Conservation (phyloP, 2,888 invertebrate genomes). For the Odontomyia ornata region DNA sequence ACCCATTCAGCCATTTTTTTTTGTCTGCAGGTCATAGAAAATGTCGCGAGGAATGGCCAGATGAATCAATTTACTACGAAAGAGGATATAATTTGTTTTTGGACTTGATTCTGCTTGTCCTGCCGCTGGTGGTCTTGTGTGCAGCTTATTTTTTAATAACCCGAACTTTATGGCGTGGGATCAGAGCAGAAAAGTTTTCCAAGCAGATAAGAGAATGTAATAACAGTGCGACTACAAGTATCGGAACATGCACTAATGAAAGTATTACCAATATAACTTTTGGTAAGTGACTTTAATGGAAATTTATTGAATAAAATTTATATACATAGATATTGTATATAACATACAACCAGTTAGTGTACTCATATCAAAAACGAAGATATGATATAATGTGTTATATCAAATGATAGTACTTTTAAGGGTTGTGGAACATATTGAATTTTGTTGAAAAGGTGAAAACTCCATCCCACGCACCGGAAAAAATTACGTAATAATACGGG, state of each 20-base stretch:
- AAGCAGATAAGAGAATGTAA: background rate
- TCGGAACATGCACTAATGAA: background rate
- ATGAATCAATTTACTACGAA: constrained; percentile 70
- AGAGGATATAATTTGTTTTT: constrained; percentile 71
- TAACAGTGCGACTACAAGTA: background rate
- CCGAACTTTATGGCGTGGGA: constrained; percentile 60
- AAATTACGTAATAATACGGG: too few relatives aligned
- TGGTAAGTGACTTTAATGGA: constrained; percentile 6
- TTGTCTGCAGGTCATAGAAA: constrained; percentile 68
- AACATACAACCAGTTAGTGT: too few relatives aligned
- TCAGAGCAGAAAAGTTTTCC: constrained; percentile 58
- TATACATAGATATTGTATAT: too few relatives aligned
- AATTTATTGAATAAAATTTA: too few relatives aligned
- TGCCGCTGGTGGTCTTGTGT: constrained; percentile 73
- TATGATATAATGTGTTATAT: too few relatives aligned
- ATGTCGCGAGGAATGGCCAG: constrained; percentile 71
- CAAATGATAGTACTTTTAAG: too few relatives aligned
- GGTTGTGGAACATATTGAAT: too few relatives aligned
- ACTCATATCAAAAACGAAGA: too few relatives aligned
- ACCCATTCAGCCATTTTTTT: too few relatives aligned
- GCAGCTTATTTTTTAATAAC: constrained; percentile 71
- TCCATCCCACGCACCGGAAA: too few relatives aligned
- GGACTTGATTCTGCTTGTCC: constrained; percentile 71
- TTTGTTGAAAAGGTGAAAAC: too few relatives aligned
- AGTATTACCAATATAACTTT: constrained; percentile 3